Base-by-base conservation (phyloP, 1,140 invertebrate species). In the Galleria mellonella region DNA sequence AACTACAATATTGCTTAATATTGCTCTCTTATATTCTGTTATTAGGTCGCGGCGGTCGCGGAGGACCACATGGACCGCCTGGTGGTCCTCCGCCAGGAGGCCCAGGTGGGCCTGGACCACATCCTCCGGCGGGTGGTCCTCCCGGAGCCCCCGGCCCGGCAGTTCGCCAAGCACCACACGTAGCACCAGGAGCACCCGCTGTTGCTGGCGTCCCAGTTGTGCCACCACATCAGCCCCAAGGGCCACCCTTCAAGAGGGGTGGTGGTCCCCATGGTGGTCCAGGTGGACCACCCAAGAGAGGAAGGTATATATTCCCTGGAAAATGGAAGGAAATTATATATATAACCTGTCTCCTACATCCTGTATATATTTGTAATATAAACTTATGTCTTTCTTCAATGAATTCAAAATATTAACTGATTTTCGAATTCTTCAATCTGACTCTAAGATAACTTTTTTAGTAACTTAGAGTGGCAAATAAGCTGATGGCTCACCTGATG, bases 231-330 rank as follows among this genome's bases (percentile, higher is more conserved):
- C 17, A 23, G 17, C 44, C 42, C 9, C 60, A 60, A 31, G 62
- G 55, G 4, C 55, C 62, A 11, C 68, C 73, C 1, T 81, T 64
- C 55, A 83, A 83, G 37, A 44, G 79, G 36, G 76, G 76, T 4
- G 70, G 71, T 29, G 79, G 70, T 1, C 76, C 51, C 56, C 74
- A 75, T 37, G 72, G 65, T 13, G 74, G 72, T 2, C 71, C 69
- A 1, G 63, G 74, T 32, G 73, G 69, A 32, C 78, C 78, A 46
- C 79, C 74, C 0, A 83, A 83, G 58, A 66, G 79, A 39, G 77
- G 74, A 58, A 71, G 77, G 77, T 74, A 29, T 12, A 4, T 10
- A 14, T 14, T 7, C 1, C 6, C 17, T 23, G n/a, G n/a, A n/a
- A n/a, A n/a, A n/a, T n/a, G n/a, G n/a, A n/a, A n/a, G n/a, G n/a